phyloP scores from a whole-genome alignment of 1,140 invertebrate species.

The Panulirus ornatus region DNA sequence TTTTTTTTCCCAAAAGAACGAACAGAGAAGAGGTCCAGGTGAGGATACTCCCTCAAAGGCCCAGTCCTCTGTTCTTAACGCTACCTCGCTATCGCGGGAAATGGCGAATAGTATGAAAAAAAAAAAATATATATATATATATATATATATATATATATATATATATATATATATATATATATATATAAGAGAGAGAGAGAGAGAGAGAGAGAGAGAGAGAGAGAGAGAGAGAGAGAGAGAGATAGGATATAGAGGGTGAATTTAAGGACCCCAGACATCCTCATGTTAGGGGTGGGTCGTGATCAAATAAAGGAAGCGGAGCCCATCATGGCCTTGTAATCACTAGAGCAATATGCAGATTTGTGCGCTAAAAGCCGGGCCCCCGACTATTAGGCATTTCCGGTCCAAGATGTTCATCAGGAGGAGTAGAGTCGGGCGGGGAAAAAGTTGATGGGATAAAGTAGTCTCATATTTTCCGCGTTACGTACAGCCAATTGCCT shows the following conservation, averaged over 20 bases:
- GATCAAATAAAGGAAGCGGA: background rate
- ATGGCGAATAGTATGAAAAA: no score
- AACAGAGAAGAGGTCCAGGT: no score
- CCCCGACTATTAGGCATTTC: constrained; percentile 12
- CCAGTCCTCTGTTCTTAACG: no score
- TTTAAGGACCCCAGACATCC: background rate
- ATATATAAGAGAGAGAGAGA: constrained; percentile 12
- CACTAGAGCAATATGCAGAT: constrained; percentile 17
- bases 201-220: background rate
- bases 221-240: background rate
- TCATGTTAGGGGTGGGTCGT: background rate
- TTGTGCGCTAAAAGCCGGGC: background rate
- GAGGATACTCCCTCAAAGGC: no score
- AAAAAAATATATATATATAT: no score
- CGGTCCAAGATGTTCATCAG: constrained; percentile 6
- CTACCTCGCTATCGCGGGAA: no score
- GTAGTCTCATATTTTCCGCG: background rate
- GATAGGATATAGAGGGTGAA: background rate
- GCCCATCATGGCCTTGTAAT: background rate
- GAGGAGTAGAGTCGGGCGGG: background rate
- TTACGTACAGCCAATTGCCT: background rate
- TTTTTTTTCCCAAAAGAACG: no score
- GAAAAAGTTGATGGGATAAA: constrained; percentile 18
- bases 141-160: background rate
- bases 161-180: background rate